Evolutionary conservation across 2,888 invertebrate genomes (phyloP).

Genomic region (Lithophane semibrunnea): DNA sequence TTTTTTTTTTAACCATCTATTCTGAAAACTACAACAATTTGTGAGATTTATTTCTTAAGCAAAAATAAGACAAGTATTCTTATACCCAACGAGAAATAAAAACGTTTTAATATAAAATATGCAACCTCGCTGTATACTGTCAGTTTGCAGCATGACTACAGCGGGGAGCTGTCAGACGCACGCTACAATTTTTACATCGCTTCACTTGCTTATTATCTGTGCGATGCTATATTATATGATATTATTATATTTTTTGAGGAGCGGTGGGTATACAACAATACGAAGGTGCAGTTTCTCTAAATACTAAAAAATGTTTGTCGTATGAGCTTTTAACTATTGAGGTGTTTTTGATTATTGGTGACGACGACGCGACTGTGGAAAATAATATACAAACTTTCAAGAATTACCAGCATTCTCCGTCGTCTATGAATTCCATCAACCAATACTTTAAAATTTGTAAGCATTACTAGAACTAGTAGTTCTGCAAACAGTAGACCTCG

Average conservation of each 20-base stretch:
- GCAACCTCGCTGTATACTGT: conserved; percentile 43
- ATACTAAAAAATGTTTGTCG: not conserved
- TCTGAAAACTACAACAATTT: not conserved
- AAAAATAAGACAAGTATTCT: conserved; percentile 2
- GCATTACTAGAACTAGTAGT: too few species aligned
- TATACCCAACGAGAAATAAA: not conserved
- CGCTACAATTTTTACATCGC: conserved; percentile 57
- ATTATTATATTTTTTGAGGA: conserved; percentile 24
- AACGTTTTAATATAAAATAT: conserved; percentile 4
- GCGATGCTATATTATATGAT: conserved; percentile 3
- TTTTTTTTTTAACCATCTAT: not conserved
- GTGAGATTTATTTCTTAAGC: not conserved
- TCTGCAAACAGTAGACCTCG: too few species aligned
- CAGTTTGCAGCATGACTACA: conserved; percentile 20
- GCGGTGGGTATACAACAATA: not conserved
- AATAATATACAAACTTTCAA: not conserved
- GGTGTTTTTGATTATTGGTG: not conserved
- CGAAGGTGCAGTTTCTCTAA: not conserved
- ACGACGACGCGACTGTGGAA: not conserved
- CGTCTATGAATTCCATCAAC: not conserved
- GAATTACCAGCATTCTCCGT: not conserved
- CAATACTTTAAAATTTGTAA: not conserved
- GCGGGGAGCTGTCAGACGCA: conserved; percentile 58
- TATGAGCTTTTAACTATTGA: not conserved
- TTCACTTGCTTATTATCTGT: conserved; percentile 38